Conservation (phyloP, 2,888 invertebrate species). For the Tricholauxania praeusta region DNA sequence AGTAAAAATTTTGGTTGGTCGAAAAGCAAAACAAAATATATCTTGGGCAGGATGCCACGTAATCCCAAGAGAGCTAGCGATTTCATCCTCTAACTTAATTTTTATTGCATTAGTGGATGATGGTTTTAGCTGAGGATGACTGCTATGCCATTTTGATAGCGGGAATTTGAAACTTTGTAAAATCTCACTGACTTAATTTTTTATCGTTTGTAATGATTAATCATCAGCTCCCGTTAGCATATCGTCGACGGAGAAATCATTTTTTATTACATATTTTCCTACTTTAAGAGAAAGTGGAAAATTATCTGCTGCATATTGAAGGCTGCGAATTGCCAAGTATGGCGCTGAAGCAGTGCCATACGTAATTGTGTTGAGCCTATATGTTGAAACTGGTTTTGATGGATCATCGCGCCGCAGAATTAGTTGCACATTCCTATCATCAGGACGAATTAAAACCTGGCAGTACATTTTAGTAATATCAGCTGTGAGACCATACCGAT, state of each 20-base stretch:
- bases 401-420: slow-evolving; percentile 2
- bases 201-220: not conserved
- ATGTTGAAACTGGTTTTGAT: not conserved
- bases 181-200: slow-evolving; percentile 2
- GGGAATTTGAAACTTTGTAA: not conserved
- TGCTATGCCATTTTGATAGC: not conserved
- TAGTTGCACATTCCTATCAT: not conserved
- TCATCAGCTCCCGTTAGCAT: slow-evolving; percentile 7
- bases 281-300: slow-evolving; percentile 7
- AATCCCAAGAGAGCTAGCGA: slow-evolving; percentile 25
- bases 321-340: slow-evolving; percentile 12
- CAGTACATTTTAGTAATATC: slow-evolving; percentile 23
- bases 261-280: slow-evolving; percentile 17
- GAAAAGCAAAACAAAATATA: slow-evolving; percentile 22
- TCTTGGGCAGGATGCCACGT: slow-evolving; percentile 30
- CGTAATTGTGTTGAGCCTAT: slow-evolving; percentile 24
- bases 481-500: too few relatives aligned
- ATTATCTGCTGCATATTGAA: slow-evolving; percentile 24
- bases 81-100: slow-evolving; percentile 4
- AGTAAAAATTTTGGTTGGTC: not conserved
- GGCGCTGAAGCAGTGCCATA: slow-evolving; percentile 30
- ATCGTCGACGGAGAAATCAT: slow-evolving; percentile 31
- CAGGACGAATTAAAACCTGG: slow-evolving; percentile 16
- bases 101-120: not conserved
- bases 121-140: not conserved